Evolutionary conservation across 2,888 invertebrate species (phyloP).

Genomic region (Cephus sareptanus): DNA sequence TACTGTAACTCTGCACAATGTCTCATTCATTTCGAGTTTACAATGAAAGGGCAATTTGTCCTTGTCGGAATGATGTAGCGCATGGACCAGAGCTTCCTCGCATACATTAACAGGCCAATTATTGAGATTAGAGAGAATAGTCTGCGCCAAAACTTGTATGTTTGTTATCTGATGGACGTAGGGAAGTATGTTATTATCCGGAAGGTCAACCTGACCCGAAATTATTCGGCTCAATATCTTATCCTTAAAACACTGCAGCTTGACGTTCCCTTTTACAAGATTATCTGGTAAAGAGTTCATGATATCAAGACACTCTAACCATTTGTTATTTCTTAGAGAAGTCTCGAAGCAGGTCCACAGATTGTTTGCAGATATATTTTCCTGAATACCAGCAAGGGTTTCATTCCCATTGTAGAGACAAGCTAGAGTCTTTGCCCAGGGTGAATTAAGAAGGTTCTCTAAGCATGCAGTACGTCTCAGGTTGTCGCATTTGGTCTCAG

Average conservation of each 20-base stretch:
- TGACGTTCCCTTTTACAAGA: conserved; percentile 67
- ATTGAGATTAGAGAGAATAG: conserved; percentile 50
- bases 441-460: conserved; percentile 71
- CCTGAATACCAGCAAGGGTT: conserved; percentile 72
- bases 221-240: conserved; percentile 72
- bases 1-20: conserved; percentile 50
- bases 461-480: conserved; percentile 70
- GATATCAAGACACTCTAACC: conserved; percentile 64
- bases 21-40: conserved; percentile 48
- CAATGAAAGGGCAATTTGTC: conserved; percentile 49
- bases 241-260: conserved; percentile 71
- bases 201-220: conserved; percentile 54
- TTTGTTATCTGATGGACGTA: conserved; percentile 55
- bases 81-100: conserved; percentile 48
- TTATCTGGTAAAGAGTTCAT: conserved; percentile 72
- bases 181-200: conserved; percentile 31
- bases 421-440: conserved; percentile 69
- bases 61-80: conserved; percentile 45
- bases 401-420: conserved; percentile 70
- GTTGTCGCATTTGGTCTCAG: conserved; percentile 69
- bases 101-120: conserved; percentile 55
- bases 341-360: conserved; percentile 69
- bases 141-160: conserved; percentile 46
- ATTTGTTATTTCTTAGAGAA: conserved; percentile 65
- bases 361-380: conserved; percentile 68